Evolutionary conservation across 2,113 vertebrate species (phyloP).

Genomic region (Neogale vison): DNA sequence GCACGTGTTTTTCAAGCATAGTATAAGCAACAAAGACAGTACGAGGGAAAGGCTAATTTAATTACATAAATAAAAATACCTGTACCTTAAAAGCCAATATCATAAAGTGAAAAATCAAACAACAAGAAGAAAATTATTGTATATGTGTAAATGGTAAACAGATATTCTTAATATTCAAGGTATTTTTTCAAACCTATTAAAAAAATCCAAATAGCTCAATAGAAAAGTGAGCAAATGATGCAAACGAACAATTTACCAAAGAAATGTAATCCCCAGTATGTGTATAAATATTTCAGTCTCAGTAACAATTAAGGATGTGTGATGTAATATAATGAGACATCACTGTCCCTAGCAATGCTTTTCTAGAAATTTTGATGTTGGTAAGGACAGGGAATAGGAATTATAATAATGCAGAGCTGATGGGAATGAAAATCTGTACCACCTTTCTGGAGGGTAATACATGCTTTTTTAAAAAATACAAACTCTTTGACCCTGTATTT

Average conservation of each 20-base stretch:
- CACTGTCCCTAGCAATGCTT: neutral
- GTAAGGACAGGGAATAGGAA: neutral
- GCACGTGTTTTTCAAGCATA: neutral
- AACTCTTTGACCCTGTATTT: neutral
- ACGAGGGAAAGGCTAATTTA: neutral
- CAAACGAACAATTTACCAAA: neutral
- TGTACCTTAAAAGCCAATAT: neutral
- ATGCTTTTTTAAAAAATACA: neutral
- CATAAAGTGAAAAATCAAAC: neutral
- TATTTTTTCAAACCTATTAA: neutral
- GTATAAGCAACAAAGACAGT: neutral
- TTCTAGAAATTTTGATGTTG: neutral
- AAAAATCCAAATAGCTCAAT: neutral
- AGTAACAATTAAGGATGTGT: neutral
- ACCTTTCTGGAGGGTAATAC: neutral
- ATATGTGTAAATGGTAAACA: neutral
- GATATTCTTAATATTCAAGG: slow-evolving; percentile 5
- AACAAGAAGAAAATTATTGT: neutral
- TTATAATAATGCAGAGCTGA: neutral
- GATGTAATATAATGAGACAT: neutral
- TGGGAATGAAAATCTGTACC: neutral
- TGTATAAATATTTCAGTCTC: neutral
- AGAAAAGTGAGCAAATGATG: slow-evolving; percentile 17
- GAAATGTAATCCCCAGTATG: neutral
- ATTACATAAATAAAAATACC: neutral